phyloP scores from a whole-genome alignment of 2,888 invertebrate species.

The Imbricaverruca yamaguchii region DNA sequence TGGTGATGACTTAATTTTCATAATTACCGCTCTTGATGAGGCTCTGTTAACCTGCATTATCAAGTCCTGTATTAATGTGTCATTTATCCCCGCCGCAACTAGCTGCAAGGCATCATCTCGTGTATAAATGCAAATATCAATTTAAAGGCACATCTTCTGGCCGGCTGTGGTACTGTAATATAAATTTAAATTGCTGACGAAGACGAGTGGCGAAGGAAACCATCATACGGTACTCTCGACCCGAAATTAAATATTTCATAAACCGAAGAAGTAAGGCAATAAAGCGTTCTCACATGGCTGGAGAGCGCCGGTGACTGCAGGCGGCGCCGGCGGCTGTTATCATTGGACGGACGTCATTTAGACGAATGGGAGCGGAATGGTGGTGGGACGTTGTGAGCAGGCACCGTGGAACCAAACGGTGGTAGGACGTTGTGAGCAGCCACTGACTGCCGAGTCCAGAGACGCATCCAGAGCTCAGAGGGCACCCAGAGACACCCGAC shows the following conservation, averaged over 20 bases:
- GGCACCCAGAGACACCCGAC: too few species aligned
- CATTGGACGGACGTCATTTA: background rate
- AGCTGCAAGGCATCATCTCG: background rate
- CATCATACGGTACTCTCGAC: background rate
- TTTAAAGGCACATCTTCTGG: slow-evolving; percentile 18
- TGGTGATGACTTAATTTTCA: slow-evolving; percentile 20
- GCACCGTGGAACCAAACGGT: too few species aligned
- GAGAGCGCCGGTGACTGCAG: background rate
- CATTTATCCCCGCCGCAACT: background rate
- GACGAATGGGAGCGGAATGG: background rate
- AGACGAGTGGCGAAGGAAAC: background rate
- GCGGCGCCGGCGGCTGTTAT: background rate
- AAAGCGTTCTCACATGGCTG: background rate
- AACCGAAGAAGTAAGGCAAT: background rate
- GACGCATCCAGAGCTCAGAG: too few species aligned
- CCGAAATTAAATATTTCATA: slow-evolving; percentile 20
- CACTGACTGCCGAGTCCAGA: too few species aligned
- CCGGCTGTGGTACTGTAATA: background rate
- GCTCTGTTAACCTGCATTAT: slow-evolving; percentile 12
- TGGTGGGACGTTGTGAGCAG: too few species aligned
- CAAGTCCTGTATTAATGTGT: slow-evolving; percentile 19
- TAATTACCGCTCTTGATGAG: background rate
- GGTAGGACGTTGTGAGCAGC: too few species aligned
- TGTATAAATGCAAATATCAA: slow-evolving; percentile 2
- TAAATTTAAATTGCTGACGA: background rate